Conservation (phyloP, 2,113 vertebrate genomes). For the Trematocara zebra region DNA sequence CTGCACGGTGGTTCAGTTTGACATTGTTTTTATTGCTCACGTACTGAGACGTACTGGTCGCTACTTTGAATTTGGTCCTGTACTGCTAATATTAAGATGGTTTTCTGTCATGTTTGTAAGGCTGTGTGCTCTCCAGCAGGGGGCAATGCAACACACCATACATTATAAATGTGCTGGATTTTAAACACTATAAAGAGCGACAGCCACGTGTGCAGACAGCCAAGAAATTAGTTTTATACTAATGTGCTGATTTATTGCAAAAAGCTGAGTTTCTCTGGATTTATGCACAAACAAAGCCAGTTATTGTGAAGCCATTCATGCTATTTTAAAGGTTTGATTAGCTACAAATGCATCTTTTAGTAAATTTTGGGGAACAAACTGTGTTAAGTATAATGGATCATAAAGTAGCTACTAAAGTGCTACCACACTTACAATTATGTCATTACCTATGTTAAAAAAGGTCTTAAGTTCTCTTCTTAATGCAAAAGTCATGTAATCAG, state of each 20-base stretch:
- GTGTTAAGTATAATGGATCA: background rate
- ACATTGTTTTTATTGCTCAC: background rate
- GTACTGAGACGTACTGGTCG: background rate
- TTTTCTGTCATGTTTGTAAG: background rate
- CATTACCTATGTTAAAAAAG: accelerated
- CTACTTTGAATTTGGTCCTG: accelerated
- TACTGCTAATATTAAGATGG: background rate
- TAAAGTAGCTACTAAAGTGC: background rate
- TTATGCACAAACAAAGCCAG: accelerated
- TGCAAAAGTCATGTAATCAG: accelerated
- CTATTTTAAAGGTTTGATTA: accelerated
- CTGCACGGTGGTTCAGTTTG: background rate
- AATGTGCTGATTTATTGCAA: background rate
- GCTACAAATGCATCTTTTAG: background rate
- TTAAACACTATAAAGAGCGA: background rate
- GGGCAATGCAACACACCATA: background rate
- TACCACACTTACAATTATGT: background rate
- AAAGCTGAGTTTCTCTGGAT: background rate
- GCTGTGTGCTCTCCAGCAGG: conserved; percentile 1
- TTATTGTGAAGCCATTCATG: background rate
- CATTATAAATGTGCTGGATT: accelerated
- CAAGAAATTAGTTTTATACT: background rate
- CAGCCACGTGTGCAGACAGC: accelerated
- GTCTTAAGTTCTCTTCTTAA: accelerated
- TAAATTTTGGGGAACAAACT: background rate